Evolutionary conservation across 2,888 invertebrate species (phyloP).

Genomic region (Patella caerulea): DNA sequence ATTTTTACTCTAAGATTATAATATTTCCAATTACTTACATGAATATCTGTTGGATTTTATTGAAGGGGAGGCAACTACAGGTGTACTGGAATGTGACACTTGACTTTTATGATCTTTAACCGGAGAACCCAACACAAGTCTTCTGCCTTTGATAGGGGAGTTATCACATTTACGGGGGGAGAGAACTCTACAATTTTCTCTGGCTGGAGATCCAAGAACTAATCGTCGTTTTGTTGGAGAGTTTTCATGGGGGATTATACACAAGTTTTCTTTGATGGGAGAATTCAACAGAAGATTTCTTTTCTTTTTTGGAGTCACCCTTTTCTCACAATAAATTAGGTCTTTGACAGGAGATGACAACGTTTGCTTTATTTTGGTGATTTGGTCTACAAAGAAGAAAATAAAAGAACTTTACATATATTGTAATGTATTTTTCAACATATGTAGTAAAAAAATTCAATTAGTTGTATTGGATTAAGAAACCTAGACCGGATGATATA

Average conservation of each 20-base stretch:
- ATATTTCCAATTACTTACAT: no score
- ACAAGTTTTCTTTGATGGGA: constrained; percentile 14
- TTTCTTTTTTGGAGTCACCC: not conserved
- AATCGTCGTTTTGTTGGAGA: not conserved
- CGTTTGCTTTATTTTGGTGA: not conserved
- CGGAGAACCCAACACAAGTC: not conserved
- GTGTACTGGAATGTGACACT: no score
- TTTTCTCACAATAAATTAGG: not conserved
- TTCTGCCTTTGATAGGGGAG: no score
- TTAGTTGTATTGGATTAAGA: no score
- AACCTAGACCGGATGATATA: no score
- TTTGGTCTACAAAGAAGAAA: not conserved
- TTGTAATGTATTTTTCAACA: no score
- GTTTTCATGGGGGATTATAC: not conserved
- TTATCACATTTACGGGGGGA: no score
- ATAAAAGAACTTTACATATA: no score
- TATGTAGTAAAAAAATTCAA: no score
- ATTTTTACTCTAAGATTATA: no score
- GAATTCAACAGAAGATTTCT: constrained; percentile 13
- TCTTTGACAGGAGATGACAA: constrained; percentile 19
- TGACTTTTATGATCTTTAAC: not conserved
- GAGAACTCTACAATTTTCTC: not conserved
- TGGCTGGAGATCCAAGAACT: not conserved
- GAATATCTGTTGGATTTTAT: no score
- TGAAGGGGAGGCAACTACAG: no score